phyloP scores from a whole-genome alignment of 1,140 invertebrate genomes.

The Solenopsis fugax region DNA sequence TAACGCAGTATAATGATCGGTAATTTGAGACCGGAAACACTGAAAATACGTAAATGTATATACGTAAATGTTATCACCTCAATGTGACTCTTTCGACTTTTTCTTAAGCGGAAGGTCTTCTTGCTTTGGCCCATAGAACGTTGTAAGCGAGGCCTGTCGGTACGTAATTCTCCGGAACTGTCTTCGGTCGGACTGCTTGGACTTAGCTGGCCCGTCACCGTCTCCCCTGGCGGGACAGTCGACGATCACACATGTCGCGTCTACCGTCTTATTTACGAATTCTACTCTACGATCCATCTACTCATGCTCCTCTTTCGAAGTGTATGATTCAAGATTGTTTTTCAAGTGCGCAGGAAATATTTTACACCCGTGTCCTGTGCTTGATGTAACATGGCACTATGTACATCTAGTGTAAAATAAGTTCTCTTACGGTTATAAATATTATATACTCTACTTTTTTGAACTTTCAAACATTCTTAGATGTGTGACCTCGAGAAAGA shows the following conservation, averaged over 20 bases:
- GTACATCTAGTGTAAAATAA: slow-evolving; percentile 41
- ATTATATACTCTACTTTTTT: slow-evolving; percentile 9
- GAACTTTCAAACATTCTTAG: neutral
- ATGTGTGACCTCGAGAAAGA: neutral
- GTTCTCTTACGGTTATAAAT: slow-evolving; percentile 3
- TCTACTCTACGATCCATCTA: slow-evolving; percentile 71
- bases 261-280: slow-evolving; percentile 15
- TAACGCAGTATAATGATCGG: neutral
- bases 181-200: slow-evolving; percentile 91
- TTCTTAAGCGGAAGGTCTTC: slow-evolving; percentile 96
- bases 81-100: slow-evolving; percentile 89
- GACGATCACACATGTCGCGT: slow-evolving; percentile 42
- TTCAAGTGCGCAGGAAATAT: slow-evolving; percentile 23
- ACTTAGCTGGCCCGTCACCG: slow-evolving; percentile 91
- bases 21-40: neutral
- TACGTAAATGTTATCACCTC: slow-evolving; percentile 80
- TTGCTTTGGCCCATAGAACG: slow-evolving; percentile 97
- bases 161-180: slow-evolving; percentile 88
- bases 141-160: slow-evolving; percentile 93
- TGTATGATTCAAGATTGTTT: slow-evolving; percentile 40
- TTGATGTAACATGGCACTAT: slow-evolving; percentile 28
- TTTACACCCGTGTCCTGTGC: slow-evolving; percentile 22
- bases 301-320: slow-evolving; percentile 79
- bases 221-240: slow-evolving; percentile 88
- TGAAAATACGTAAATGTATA: neutral